Percentiles rank a stretch among this genome's conserved stretches.
Conservation (phyloP, 2,888 invertebrate species). For the Drosophila melanosoma region DNA sequence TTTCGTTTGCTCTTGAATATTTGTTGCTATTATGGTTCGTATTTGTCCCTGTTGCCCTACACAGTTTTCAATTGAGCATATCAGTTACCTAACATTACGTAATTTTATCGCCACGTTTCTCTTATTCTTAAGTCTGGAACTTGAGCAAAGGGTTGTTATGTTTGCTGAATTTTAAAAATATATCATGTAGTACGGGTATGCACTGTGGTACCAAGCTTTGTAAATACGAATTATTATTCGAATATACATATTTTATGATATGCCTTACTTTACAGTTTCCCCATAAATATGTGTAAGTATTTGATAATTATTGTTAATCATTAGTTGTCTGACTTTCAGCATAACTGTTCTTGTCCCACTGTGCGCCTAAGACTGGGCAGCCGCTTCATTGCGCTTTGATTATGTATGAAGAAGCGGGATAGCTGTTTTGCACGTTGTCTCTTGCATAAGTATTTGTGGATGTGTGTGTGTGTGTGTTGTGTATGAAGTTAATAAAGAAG, state of each 20-base stretch:
- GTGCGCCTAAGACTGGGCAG: slow-evolving; percentile 40
- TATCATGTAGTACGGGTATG: neutral
- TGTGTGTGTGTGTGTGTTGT: slow-evolving; percentile 21
- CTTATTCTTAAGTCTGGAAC: neutral
- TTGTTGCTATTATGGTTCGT: slow-evolving; percentile 15
- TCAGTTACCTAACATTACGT: neutral
- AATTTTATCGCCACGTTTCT: neutral
- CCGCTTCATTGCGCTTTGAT: slow-evolving; percentile 47
- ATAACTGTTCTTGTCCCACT: slow-evolving; percentile 40
- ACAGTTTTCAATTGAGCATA: slow-evolving; percentile 9
- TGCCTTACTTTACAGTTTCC: neutral
- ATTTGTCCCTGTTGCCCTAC: slow-evolving; percentile 28
- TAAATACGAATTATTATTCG: neutral
- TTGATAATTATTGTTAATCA: neutral
- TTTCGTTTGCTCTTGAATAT: slow-evolving; percentile 56
- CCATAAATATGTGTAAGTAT: neutral
- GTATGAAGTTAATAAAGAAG: slow-evolving; percentile 54
- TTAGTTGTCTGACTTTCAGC: neutral
- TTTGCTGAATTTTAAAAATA: slow-evolving; percentile 13
- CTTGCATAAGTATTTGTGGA: slow-evolving; percentile 48
- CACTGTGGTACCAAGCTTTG: slow-evolving; percentile 19
- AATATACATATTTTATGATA: neutral
- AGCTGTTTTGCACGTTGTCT: slow-evolving; percentile 64
- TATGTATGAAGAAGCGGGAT: slow-evolving; percentile 70
- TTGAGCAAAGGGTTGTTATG: neutral